Evolutionary conservation across 2,888 invertebrate genomes (phyloP).

Genomic region (Dione vanillae): DNA sequence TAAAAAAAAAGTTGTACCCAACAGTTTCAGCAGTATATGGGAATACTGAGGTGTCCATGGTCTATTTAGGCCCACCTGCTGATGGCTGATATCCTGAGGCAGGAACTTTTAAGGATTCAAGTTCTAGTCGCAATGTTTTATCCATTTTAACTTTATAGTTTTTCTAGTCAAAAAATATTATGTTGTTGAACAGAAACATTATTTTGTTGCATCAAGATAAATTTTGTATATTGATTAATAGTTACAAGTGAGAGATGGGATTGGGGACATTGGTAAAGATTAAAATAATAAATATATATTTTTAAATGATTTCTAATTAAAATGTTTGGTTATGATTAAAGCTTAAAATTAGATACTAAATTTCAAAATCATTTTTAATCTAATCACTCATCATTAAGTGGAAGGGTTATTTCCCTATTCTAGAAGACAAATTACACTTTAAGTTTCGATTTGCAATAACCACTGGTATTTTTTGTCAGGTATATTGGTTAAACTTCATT

Average conservation of each 20-base stretch:
- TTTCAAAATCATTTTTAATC: background rate
- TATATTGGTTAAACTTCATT: background rate
- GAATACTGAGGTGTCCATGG: conserved; percentile 99
- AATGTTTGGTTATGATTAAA: background rate
- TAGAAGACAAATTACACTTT: no score
- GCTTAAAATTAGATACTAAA: background rate
- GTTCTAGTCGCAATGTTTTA: conserved; percentile 8
- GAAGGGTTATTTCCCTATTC: no score
- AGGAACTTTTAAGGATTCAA: background rate
- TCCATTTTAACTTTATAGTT: background rate
- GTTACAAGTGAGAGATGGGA: no score
- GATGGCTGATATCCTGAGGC: conserved; percentile 89
- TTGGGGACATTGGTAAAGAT: no score
- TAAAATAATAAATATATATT: no score
- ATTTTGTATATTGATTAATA: no score
- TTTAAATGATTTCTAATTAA: background rate
- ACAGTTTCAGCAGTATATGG: conserved; percentile 99
- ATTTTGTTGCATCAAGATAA: no score
- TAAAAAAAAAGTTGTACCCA: conserved; percentile 94
- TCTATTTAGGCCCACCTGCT: conserved; percentile 97
- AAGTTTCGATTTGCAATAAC: no score
- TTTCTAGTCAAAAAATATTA: conserved; percentile 11
- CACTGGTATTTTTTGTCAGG: background rate
- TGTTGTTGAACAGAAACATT: background rate
- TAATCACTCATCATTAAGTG: no score